These are phyloP conservation scores for Marmota monax DNA, from an alignment of 2,113 vertebrate genomes.

Conservation along the genomic window DNA sequence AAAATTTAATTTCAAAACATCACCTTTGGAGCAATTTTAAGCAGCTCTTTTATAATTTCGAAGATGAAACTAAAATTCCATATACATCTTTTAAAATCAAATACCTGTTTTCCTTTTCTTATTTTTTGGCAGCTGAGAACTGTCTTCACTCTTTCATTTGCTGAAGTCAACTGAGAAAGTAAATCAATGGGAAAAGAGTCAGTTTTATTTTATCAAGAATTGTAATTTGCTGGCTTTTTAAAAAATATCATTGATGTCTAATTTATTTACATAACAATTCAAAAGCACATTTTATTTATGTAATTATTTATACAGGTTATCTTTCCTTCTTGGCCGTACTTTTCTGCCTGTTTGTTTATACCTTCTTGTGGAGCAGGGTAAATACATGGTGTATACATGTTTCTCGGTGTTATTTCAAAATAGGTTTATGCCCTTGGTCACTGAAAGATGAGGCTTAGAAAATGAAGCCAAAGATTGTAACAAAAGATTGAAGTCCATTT, in stretches of 20 bases:
- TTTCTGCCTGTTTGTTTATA: conserved; percentile 82
- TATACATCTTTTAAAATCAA: conserved; percentile 49
- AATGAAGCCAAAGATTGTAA: conserved; percentile 82
- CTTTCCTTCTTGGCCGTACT: conserved; percentile 81
- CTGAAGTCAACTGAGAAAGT: conserved; percentile 73
- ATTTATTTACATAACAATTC: conserved; percentile 84
- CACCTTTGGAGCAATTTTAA: conserved; percentile 56
- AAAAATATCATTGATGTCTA: conserved; percentile 78
- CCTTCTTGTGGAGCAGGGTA: conserved; percentile 60
- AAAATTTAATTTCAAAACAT: conserved; percentile 61
- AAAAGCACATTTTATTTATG: conserved; percentile 81
- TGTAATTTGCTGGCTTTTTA: conserved; percentile 82
- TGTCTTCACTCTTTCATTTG: conserved; percentile 68
- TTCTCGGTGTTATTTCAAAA: conserved; percentile 82
- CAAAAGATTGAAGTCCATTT: conserved; percentile 83
- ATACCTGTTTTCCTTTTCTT: conserved; percentile 54
- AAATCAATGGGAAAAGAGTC: conserved; percentile 75
- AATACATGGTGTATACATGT: conserved; percentile 77
- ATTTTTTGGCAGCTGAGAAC: conserved; percentile 46
- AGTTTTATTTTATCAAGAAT: conserved; percentile 81
- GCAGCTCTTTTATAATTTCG: background rate
- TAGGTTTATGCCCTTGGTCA: conserved; percentile 82
- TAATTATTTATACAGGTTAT: conserved; percentile 82
- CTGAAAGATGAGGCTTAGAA: conserved; percentile 85
- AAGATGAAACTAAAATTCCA: conserved; percentile 44